These are phyloP conservation scores for Hydraecia micacea DNA, from an alignment of 2,888 invertebrate genomes.

Conservation along the genomic window DNA sequence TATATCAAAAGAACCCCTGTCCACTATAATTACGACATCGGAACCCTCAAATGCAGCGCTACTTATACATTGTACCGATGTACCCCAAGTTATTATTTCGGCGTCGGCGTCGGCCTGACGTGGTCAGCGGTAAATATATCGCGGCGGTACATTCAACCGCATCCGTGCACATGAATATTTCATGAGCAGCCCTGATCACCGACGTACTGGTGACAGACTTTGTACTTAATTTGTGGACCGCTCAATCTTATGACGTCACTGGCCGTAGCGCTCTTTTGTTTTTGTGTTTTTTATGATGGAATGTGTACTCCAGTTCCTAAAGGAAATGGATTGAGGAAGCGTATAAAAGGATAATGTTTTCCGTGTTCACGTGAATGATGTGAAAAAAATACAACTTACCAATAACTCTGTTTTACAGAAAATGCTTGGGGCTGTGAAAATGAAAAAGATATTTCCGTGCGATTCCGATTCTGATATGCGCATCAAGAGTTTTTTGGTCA, in stretches of 20 bases:
- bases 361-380: constrained; percentile 2
- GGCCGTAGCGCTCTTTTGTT: constrained; percentile 67
- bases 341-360: constrained; percentile 25
- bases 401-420: constrained; percentile 7
- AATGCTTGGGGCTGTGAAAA: constrained; percentile 13
- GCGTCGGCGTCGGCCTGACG: constrained; percentile 71
- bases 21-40: constrained; percentile 56
- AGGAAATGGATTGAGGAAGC: constrained; percentile 40
- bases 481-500: constrained; percentile 5
- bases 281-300: constrained; percentile 58
- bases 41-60: constrained; percentile 62
- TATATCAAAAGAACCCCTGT: constrained; percentile 41
- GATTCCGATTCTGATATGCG: not conserved
- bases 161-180: constrained; percentile 82
- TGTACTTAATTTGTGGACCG: constrained; percentile 78
- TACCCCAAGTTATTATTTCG: constrained; percentile 75
- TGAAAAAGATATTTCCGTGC: not conserved
- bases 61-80: constrained; percentile 43
- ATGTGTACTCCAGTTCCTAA: constrained; percentile 24
- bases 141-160: constrained; percentile 71
- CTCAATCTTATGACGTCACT: constrained; percentile 74
- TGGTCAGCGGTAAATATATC: constrained; percentile 82
- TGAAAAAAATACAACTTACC: constrained; percentile 15
- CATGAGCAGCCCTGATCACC: constrained; percentile 81
- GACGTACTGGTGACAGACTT: constrained; percentile 72